Evolutionary conservation across 1,140 invertebrate genomes (phyloP).

Genomic region (Chrysomallon squamiferum): DNA sequence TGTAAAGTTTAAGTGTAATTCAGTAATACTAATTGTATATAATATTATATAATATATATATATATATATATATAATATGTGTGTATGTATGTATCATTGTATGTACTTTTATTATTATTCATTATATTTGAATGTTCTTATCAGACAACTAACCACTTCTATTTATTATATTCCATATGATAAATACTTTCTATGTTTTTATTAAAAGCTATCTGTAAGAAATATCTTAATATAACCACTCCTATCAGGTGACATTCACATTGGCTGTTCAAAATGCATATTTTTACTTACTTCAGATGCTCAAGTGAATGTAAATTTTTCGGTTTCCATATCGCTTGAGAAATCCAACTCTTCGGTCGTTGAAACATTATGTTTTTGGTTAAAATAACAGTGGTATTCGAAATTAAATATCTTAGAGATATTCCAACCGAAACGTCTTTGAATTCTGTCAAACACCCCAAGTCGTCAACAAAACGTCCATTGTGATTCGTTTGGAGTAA

Average conservation of each 20-base stretch:
- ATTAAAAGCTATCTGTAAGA: no score
- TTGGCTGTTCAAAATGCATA: no score
- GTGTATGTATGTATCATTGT: not conserved
- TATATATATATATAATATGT: no score
- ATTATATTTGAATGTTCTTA: not conserved
- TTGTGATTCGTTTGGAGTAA: not conserved
- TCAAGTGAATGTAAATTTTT: slow-evolving; percentile 96
- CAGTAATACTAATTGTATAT: no score
- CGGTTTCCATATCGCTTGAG: slow-evolving; percentile 83
- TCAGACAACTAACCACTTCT: not conserved
- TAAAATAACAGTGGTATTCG: no score
- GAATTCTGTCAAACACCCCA: not conserved
- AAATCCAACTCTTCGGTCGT: slow-evolving; percentile 63
- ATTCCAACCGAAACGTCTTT: not conserved
- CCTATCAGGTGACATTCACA: no score
- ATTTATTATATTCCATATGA: no score
- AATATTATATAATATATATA: no score
- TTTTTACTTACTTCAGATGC: slow-evolving; percentile 91
- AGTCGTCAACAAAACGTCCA: not conserved
- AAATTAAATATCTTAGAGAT: not conserved
- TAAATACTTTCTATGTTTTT: no score
- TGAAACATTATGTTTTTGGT: slow-evolving; percentile 41
- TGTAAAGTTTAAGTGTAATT: no score
- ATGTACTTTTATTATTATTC: not conserved
- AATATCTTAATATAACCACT: no score